Evolutionary conservation across 1,140 invertebrate species (phyloP), one percentile per base, ranked within the genome.

Genomic region (Drosophila azteca): DNA sequence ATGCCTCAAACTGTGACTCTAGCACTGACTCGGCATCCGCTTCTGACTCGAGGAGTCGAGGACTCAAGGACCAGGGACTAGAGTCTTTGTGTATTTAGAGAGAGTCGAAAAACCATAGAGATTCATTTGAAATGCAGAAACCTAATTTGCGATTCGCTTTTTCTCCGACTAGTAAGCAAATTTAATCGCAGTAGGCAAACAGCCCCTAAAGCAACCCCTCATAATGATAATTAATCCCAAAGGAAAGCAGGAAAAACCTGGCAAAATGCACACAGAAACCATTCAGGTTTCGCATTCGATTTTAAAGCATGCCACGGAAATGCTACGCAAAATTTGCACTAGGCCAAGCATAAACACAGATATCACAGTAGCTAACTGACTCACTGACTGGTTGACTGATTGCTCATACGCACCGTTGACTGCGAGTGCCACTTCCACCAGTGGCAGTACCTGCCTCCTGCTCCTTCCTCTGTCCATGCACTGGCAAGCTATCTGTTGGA

Each of bases 341-440:
- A 85, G 26, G 45, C 62, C 62, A 69, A 83, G 80, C 80, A 76
- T 72, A 79, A 83, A 85, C 72, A 39, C 71, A 62, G 80, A 85
- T 83, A 76, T 69, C 65, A 70, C 66, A 20, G 17, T 53, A 76
- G 57, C 66, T 85, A 72, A 79, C 81, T 68, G 61, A 67, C 62
- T 68, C 68, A 77, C 66, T 84, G 79, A 84, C 76, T 83, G 79
- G 79, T 84, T 83, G 79, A 83, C 76, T 83, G 80, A 83, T 85
- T 83, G 80, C 80, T 79, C 72, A 83, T 85, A 83, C 81, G 80
- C 80, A 84, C 80, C 81, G 80, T 73, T 83, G 81, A 48, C 64
- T 77, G 64, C 71, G 68, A 49, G 48, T 57, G 52, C 48, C 26
- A 55, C 31, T 57, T 53, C 0, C 17, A 20, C 0, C 17, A 49